These are phyloP conservation scores for Zootermopsis nevadensis DNA, from an alignment of 2,888 invertebrate species.

Conservation along the genomic window DNA sequence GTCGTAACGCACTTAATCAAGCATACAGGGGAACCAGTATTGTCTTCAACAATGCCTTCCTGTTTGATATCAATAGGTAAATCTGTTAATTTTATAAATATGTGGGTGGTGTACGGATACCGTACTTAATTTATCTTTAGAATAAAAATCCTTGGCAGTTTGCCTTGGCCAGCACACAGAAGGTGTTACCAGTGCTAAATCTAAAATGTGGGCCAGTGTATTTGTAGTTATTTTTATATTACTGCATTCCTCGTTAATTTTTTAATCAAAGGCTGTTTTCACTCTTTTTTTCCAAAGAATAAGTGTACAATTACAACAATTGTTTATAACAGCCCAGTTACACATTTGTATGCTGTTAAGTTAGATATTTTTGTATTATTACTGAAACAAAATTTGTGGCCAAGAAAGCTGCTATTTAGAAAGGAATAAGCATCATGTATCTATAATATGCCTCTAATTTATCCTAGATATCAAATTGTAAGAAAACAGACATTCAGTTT, in stretches of 20 bases:
- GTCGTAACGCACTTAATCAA: slow-evolving; percentile 35
- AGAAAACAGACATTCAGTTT: too few relatives aligned
- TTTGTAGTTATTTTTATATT: slow-evolving; percentile 50
- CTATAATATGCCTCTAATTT: too few relatives aligned
- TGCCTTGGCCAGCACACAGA: slow-evolving; percentile 48
- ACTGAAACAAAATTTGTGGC: too few relatives aligned
- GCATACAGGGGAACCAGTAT: slow-evolving; percentile 11
- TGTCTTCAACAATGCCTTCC: not conserved
- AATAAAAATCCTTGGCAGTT: slow-evolving; percentile 46
- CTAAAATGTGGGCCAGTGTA: slow-evolving; percentile 47
- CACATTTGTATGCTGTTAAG: too few relatives aligned
- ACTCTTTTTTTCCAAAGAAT: too few relatives aligned
- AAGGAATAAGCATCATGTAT: too few relatives aligned
- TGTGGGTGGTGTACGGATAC: slow-evolving; percentile 14
- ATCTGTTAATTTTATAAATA: slow-evolving; percentile 8
- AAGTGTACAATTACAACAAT: too few relatives aligned
- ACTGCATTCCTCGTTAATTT: not conserved
- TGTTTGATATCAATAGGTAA: not conserved
- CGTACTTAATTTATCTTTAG: slow-evolving; percentile 42
- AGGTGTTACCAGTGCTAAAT: slow-evolving; percentile 20
- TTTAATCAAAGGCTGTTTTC: not conserved
- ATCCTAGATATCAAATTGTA: too few relatives aligned
- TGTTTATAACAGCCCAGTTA: too few relatives aligned
- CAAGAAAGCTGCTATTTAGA: too few relatives aligned
- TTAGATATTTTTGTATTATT: too few relatives aligned